Evolutionary conservation across 2,113 vertebrate species (phyloP).

Genomic region (Tapirus terrestris): DNA sequence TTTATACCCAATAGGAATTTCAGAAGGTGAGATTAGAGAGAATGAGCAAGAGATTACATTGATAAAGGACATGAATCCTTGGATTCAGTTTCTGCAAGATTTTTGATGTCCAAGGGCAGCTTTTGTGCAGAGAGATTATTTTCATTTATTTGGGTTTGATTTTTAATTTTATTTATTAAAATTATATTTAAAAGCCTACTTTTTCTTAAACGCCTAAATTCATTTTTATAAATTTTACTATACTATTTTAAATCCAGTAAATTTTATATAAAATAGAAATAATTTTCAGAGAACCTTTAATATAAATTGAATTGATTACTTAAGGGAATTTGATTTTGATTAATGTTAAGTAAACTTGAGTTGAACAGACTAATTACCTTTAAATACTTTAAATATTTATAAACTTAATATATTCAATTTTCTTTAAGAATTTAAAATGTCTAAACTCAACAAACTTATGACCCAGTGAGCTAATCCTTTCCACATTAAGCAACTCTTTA

Average conservation of each 20-base stretch:
- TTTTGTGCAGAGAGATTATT: not conserved
- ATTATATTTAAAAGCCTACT: not conserved
- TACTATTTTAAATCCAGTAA: not conserved
- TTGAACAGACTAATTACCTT: conserved; percentile 42
- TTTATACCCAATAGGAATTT: not conserved
- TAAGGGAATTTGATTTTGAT: conserved; percentile 55
- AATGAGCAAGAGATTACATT: not conserved
- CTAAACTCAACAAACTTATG: not conserved
- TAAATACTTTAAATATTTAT: conserved; percentile 42
- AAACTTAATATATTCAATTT: conserved; percentile 48
- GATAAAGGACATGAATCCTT: not conserved
- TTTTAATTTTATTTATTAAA: not conserved
- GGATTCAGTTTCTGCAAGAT: not conserved
- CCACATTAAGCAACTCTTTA: not conserved
- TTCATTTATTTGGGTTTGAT: not conserved
- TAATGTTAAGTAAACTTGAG: conserved; percentile 43
- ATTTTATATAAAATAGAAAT: conserved; percentile 10
- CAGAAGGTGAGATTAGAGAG: not conserved
- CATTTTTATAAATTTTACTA: not conserved
- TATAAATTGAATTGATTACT: conserved; percentile 13
- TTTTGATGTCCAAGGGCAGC: not conserved
- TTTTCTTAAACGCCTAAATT: conserved; percentile 17
- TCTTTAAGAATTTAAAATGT: conserved; percentile 52
- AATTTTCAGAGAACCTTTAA: conserved; percentile 33
- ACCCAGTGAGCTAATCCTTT: not conserved